Evolutionary conservation across 2,113 vertebrate species (phyloP).

Genomic region (Ramphastos sulfuratus): DNA sequence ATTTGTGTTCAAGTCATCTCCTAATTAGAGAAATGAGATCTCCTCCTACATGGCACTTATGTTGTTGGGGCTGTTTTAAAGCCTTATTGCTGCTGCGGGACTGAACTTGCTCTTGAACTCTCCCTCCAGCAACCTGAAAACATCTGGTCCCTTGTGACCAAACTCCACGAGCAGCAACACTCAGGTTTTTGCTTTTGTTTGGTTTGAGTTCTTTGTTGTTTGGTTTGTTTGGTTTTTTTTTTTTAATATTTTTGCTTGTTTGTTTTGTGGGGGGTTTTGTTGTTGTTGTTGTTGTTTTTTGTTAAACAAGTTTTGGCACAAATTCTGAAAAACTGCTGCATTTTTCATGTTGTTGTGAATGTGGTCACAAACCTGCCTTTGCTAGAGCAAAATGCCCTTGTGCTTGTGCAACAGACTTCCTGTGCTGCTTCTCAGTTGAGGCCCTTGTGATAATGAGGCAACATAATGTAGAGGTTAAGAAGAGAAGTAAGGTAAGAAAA

Average conservation of each 20-base stretch:
- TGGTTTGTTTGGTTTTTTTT: too few species aligned
- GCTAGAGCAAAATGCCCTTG: neutral
- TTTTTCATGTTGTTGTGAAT: neutral
- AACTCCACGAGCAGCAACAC: neutral
- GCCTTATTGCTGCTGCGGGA: neutral
- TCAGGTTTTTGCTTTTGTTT: neutral
- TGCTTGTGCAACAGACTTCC: neutral
- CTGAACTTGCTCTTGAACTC: neutral
- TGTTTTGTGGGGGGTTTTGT: too few species aligned
- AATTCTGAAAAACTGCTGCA: neutral
- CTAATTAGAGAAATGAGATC: neutral
- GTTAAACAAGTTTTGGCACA: neutral
- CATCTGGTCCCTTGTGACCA: neutral
- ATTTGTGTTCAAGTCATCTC: neutral
- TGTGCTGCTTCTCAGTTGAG: neutral
- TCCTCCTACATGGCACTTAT: neutral
- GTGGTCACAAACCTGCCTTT: neutral
- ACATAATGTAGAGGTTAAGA: rapidly evolving
- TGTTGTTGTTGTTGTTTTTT: neutral
- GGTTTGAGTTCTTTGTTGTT: too few species aligned
- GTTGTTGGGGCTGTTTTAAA: neutral
- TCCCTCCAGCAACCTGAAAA: neutral
- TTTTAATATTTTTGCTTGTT: too few species aligned
- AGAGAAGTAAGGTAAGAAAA: neutral
- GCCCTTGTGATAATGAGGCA: neutral